phyloP scores from a whole-genome alignment of 2,113 vertebrate genomes.

The Gyps fulvus region DNA sequence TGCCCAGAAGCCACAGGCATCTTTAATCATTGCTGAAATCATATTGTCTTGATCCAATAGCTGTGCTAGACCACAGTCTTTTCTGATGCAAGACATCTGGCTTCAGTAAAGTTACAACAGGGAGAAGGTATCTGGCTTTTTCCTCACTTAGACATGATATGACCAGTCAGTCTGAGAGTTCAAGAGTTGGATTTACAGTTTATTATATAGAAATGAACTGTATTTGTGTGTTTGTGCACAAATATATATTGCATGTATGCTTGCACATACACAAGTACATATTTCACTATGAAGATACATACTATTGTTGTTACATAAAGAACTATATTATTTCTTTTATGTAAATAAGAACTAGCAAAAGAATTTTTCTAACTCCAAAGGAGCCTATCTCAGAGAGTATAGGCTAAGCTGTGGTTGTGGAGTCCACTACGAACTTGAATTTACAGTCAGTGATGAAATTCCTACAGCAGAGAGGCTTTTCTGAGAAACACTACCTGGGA shows the following conservation, averaged over 20 bases:
- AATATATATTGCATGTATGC: rapidly evolving
- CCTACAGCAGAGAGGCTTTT: background rate
- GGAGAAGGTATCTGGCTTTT: background rate
- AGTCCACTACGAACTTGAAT: background rate
- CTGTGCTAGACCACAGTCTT: background rate
- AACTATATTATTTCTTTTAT: rapidly evolving
- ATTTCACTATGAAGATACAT: background rate
- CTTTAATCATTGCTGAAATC: background rate
- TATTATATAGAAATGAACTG: background rate
- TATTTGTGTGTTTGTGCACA: background rate
- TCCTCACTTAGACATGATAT: background rate
- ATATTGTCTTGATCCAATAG: background rate
- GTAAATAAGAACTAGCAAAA: background rate
- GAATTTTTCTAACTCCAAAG: background rate
- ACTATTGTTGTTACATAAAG: background rate
- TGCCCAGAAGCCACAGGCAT: background rate
- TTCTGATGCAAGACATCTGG: background rate
- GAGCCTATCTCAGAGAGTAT: rapidly evolving
- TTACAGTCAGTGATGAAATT: background rate
- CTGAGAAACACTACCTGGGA: background rate
- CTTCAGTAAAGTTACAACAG: background rate
- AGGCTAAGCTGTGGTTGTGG: too few relatives aligned
- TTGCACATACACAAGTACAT: background rate
- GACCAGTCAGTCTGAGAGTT: background rate
- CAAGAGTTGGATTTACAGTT: background rate